Evolutionary conservation across 2,888 invertebrate genomes (phyloP).

Genomic region (Coleophora flavipennella): DNA sequence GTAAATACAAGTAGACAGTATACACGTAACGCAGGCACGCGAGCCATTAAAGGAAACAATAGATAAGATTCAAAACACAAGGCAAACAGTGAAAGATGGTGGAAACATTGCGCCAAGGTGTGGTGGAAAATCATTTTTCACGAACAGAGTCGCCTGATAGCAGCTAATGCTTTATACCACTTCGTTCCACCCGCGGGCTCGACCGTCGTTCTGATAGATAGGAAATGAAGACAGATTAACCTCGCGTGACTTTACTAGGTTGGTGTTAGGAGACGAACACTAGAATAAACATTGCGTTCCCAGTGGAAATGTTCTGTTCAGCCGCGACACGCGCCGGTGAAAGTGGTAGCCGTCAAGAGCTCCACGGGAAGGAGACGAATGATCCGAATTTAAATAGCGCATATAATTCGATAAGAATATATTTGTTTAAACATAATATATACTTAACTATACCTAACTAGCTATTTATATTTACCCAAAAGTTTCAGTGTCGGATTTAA

Average conservation of each 20-base stretch:
- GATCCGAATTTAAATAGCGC: too few relatives aligned
- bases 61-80: conserved; percentile 53
- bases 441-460: too few relatives aligned
- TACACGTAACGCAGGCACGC: conserved; percentile 45
- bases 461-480: too few relatives aligned
- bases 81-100: conserved; percentile 56
- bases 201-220: conserved; percentile 57
- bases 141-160: conserved; percentile 57
- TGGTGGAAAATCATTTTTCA: conserved; percentile 69
- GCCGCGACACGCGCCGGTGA: too few relatives aligned
- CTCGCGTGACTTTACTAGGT: conserved; percentile 60
- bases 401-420: too few relatives aligned
- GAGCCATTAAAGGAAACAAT: conserved; percentile 43
- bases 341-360: too few relatives aligned
- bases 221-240: conserved; percentile 71
- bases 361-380: too few relatives aligned
- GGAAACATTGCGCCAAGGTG: conserved; percentile 51
- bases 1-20: conserved; percentile 42
- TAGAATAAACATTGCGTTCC: conserved; percentile 22
- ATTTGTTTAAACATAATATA: too few relatives aligned
- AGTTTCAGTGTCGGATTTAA: too few relatives aligned
- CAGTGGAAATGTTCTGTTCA: neutral
- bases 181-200: conserved; percentile 14
- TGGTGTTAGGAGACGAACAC: conserved; percentile 22
- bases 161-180: conserved; percentile 54